Base-by-base conservation (phyloP, 2,113 vertebrate genomes). In the Apodemus sylvaticus region DNA sequence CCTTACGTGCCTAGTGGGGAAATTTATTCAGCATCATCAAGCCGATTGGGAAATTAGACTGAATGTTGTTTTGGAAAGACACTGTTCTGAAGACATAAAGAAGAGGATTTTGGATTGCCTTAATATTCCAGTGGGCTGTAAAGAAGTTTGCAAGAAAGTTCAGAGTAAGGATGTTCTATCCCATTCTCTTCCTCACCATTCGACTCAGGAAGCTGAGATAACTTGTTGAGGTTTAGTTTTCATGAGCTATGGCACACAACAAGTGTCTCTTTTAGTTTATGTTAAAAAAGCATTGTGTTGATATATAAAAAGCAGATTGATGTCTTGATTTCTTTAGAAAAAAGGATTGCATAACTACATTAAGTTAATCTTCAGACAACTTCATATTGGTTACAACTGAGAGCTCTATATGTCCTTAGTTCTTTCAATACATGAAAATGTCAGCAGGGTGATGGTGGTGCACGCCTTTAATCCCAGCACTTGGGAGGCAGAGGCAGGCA, bases 21-120 rank as follows among this genome's bases (percentile, higher is more conserved):
- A 39, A 66, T 39, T 51, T 60, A 39, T 79, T 39, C 42, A 45
- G 19, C 4, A 62, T 88, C 19, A 4, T 22, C 3, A 79, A 64
- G 14, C 26, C 85, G 58, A 8, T 1, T 24, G 4, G 42, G 0
- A 12, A 31, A 8, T 13, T 55, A 20, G 7, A 12, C 3, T 77
- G 8, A 88, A 73, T 3, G 2, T 20, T 64, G 14, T 24, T 78
- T 17, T 3, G 66, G 51, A 39, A 58, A 39, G 20, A 60, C 66
- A 7, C 2, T 16, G 10, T 73, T 7, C 20, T 19, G 3, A 26
- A 29, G 39, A 58, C 0, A 3, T 11, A 9, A 17, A 66, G 4
- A 5, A 39, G 2, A 14, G 11, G 20, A 5, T 12, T n/a, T 7
- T 39, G 26, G 86, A 86, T 78, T 31, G 66, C 26, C 22, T 31